Base-by-base conservation (phyloP, 2,888 invertebrate genomes). In the Flabesymbios commensalis region DNA sequence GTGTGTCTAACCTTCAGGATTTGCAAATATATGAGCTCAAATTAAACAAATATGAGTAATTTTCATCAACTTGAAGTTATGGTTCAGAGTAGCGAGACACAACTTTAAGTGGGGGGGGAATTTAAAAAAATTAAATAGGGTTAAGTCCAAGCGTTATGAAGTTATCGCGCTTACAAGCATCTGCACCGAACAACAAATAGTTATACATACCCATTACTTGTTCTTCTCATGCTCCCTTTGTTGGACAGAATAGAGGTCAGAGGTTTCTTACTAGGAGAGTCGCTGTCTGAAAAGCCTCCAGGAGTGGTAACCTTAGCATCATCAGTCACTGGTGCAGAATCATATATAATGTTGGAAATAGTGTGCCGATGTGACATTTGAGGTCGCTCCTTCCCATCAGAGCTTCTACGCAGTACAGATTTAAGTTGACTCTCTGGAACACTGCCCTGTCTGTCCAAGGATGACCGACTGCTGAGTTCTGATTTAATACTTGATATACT, bases 201-300 rank as follows among this genome's bases (percentile, higher is more conserved):
- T n/a, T n/a, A n/a, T n/a, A n/a, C n/a, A n/a, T n/a, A n/a, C n/a
- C n/a, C n/a, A n/a, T n/a, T n/a, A n/a, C n/a, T n/a, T n/a, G 49
- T 65, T 42, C 49, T 67, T 36, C 60, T 43, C 39, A 55, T n/a
- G 14, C 19, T 33, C 4, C 51, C 3, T 52, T 68, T 68, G 58
- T 65, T 64, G 48, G 58, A 42, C 17, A 69, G 55, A 17, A 69
- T 69, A 17, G 61, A 59, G 1, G 68, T 45, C 29, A 61, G 55
- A 2, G 62, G 61, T 42, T 68, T 68, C 48, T 61, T 65, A 4
- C 51, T 53, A n/a, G 31, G 45, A 10, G 33, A 14, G 43, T 43
- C 55, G 7, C 22, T 43, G 4, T 17, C 32, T 28, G 22, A 26
- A 7, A 22, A 7, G 17, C 42, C 53, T 3, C 22, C 48, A 14